phyloP scores from a whole-genome alignment of 1,140 invertebrate species.

The Bombus turneri region DNA sequence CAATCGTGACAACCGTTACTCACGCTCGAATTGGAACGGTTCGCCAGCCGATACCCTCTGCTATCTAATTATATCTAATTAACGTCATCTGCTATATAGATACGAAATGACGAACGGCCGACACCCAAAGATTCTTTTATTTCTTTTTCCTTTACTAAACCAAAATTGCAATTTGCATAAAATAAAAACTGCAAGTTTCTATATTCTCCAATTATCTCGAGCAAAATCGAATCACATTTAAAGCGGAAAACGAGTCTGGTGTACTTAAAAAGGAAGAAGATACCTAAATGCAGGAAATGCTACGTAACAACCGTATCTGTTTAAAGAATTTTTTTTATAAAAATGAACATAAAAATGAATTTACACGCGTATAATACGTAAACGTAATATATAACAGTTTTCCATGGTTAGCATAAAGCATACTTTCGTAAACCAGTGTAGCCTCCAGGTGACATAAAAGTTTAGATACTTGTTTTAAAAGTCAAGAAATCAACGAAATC shows the following conservation, averaged over 20 bases:
- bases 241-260: not conserved
- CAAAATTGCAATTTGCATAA: not conserved
- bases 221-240: not conserved
- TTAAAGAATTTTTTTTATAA: no score
- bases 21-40: slow-evolving; percentile 41
- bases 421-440: no score
- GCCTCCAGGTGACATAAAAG: no score
- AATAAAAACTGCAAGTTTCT: not conserved
- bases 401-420: no score
- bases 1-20: slow-evolving; percentile 54
- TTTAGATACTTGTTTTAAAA: no score
- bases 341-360: no score
- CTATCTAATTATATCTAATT: slow-evolving; percentile 57
- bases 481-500: no score
- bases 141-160: not conserved
- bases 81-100: slow-evolving; percentile 39
- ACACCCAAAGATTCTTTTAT: not conserved
- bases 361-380: no score
- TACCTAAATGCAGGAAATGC: no score
- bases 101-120: not conserved
- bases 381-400: no score
- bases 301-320: not conserved
- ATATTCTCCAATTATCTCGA: not conserved
- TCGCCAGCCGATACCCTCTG: slow-evolving; percentile 14
- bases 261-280: not conserved